Evolutionary conservation across 2,797 vertebrate species (phyloP), one percentile per base, ranked within the genome.

Genomic region (Darevskia mixta): DNA sequence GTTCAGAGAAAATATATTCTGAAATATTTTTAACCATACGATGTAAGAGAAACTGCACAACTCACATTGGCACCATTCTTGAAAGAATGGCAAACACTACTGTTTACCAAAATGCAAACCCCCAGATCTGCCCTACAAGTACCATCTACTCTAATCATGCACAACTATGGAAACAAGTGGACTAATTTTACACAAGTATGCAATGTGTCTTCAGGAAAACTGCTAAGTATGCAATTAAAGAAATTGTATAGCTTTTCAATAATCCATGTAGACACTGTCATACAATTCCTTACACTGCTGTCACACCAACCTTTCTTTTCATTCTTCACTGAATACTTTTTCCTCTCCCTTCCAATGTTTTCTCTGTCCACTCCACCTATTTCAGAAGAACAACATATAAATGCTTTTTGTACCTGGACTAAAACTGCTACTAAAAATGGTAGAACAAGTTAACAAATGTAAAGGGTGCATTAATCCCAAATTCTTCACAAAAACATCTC

Each of bases 271-370:
- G 79, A 85, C 86, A 82, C 79, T 79, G 35, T 29, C 83, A 86
- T 72, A 82, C 64, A 88, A 38, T 64, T 72, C 72, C 82, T 86
- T 69, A 69, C 61, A 93, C 93, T 91, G 89, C 94, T 94, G 95
- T 92, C 93, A 95, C 95, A 93, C 95, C 94, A 94, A 95, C 95
- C 92, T 94, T 95, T 95, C 94, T 55, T 95, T 94, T 94, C 92
- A 95, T 94, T 94, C 92, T 80, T 86, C 82, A 91, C 90, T 91
- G 87, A 85, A 87, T 87, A 93, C 87, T 86, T 79, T 86, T 69
- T 66, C 75, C 87, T 89, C 91, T 92, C 82, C 38, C 88, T 86
- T 79, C 81, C 79, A 87, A 64, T 78, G 80, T 78, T 87, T 82
- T 66, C 85, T 81, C 81, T 87, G 25, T 87, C 79, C 82, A 71